Evolutionary conservation across 2,888 invertebrate species (phyloP).

Genomic region (Acrocera orbiculus): DNA sequence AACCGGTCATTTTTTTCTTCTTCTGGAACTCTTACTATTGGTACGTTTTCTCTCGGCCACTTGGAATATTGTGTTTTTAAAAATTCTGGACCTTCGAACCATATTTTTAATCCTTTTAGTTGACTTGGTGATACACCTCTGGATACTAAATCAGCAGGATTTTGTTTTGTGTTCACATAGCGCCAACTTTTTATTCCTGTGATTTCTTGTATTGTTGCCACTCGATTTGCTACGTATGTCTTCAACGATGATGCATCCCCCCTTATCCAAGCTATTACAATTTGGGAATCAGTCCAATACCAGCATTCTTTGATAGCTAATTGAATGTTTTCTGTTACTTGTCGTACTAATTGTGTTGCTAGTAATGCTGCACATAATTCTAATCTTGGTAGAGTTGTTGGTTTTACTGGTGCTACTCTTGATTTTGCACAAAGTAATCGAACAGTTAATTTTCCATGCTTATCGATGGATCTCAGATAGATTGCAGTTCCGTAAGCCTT

Average conservation of each 20-base stretch:
- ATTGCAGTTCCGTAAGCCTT: slow-evolving; percentile 4
- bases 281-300: slow-evolving; percentile 3
- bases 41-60: background rate
- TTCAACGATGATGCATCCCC: background rate
- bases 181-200: slow-evolving; percentile 5
- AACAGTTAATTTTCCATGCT: slow-evolving; percentile 5
- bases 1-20: too few species aligned
- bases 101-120: slow-evolving; percentile 5
- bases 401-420: slow-evolving; percentile 10
- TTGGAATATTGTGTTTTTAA: background rate
- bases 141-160: slow-evolving; percentile 12
- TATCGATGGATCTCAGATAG: slow-evolving; percentile 1
- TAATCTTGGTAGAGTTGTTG: slow-evolving; percentile 13
- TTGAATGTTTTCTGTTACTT: background rate
- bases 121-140: slow-evolving; percentile 8
- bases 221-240: slow-evolving; percentile 11
- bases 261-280: background rate
- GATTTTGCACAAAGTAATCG: slow-evolving; percentile 7
- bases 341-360: background rate
- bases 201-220: slow-evolving; percentile 8
- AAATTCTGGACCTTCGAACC: slow-evolving; percentile 12
- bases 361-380: slow-evolving; percentile 11
- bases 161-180: slow-evolving; percentile 6
- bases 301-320: background rate
- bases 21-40: too few species aligned